Conservation (phyloP, 2,888 invertebrate genomes). For the Trileptium ribeirensis region DNA sequence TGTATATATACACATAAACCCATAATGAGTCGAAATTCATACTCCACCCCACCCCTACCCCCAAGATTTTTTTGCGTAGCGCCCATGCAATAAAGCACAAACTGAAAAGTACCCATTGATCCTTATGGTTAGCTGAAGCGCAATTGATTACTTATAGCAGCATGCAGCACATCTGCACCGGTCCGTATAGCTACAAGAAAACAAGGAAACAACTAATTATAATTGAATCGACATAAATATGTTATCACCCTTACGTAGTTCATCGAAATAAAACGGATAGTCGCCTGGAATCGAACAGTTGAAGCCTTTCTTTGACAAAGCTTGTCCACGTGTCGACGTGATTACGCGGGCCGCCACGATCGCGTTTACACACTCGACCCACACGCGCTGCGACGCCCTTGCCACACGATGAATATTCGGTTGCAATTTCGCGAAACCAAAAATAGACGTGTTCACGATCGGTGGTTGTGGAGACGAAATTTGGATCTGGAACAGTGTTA, state of each 20-base stretch:
- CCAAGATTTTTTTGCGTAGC: too few relatives aligned
- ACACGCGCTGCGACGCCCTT: slow-evolving; percentile 79
- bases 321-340: slow-evolving; percentile 67
- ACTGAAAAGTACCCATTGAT: too few relatives aligned
- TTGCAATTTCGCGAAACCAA: slow-evolving; percentile 84
- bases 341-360: slow-evolving; percentile 72
- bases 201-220: too few relatives aligned
- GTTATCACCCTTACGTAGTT: slow-evolving; percentile 66
- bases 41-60: too few relatives aligned
- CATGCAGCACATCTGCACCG: too few relatives aligned
- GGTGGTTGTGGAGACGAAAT: slow-evolving; percentile 81
- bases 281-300: slow-evolving; percentile 93
- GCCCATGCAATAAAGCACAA: too few relatives aligned
- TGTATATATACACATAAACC: too few relatives aligned
- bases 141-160: too few relatives aligned
- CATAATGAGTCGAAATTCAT: too few relatives aligned
- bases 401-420: slow-evolving; percentile 88
- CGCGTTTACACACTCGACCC: slow-evolving; percentile 83
- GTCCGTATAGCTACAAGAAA: too few relatives aligned
- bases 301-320: slow-evolving; percentile 78
- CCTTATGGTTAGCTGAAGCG: too few relatives aligned
- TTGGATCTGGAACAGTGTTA: slow-evolving; percentile 75
- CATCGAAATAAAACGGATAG: slow-evolving; percentile 92
- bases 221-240: too few relatives aligned
- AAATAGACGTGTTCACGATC: slow-evolving; percentile 79